Base-by-base conservation (phyloP, 2,888 invertebrate species). In the Limnephilus lunatus region DNA sequence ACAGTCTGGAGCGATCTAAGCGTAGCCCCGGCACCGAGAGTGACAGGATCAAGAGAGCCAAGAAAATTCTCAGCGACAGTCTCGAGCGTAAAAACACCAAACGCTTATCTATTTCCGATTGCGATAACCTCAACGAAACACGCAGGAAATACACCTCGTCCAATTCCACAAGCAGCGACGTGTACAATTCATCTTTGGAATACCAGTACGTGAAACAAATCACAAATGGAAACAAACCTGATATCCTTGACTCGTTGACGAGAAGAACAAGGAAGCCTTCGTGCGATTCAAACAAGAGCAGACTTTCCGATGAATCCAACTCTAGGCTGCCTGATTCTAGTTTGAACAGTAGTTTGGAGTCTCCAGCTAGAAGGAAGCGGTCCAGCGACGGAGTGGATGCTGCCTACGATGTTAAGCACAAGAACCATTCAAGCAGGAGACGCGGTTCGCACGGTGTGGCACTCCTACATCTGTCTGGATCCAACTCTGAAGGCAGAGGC, bases 21-120 rank as follows among this genome's bases (percentile, higher is more conserved):
- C 96, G 96, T 94, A 96, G 96, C 94, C 95, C 96, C 3, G 96
- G 96, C 94, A 95, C 96, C 85, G 96, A 96, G 89, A 96, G 96
- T 94, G 96, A 96, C 11, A 95, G 96, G 68, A 94, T 94, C 0
- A 94, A 96, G 44, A 94, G 96, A 80, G 91, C 90, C 9, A 95
- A 96, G 91, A 95, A 95, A 92, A 95, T 95, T 0, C 68, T 93
- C 30, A 95, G 95, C 0, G 96, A 96, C 85, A 94, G 94, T 93
- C 83, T 93, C 2, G 95, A 95, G 48, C 94, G 95, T 81, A 96
- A 95, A 93, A 95, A 94, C 94, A 95, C 94, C 94, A 96, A 96
- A 94, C 95, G 96, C 31, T 92, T 91, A 9, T 95, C 96, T 2
- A 96, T 96, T 0, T 96, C 96, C 93, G 94, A 94, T 31, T 90